These are phyloP conservation scores for Drosophila aldrichi DNA, from an alignment of 2,888 invertebrate genomes.

Conservation along the genomic window DNA sequence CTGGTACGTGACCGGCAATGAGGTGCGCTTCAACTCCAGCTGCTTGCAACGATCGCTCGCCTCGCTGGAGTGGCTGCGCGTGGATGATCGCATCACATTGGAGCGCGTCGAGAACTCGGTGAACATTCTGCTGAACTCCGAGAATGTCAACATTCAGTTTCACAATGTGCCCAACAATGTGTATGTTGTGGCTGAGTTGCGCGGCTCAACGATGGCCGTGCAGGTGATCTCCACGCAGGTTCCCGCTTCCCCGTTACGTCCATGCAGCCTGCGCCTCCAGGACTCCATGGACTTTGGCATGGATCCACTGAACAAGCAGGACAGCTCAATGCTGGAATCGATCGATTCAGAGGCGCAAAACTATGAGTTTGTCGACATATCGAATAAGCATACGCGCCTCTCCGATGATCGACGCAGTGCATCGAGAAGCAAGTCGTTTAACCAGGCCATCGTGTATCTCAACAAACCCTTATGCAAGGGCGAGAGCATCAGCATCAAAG, in stretches of 20 bases:
- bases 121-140: slow-evolving; percentile 92
- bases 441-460: slow-evolving; percentile 92
- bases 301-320: slow-evolving; percentile 86
- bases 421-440: slow-evolving; percentile 92
- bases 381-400: slow-evolving; percentile 92
- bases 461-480: slow-evolving; percentile 89
- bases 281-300: slow-evolving; percentile 88
- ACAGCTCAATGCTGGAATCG: slow-evolving; percentile 85
- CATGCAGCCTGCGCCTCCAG: slow-evolving; percentile 86
- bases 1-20: slow-evolving; percentile 87
- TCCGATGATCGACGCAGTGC: slow-evolving; percentile 89
- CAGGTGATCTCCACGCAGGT: slow-evolving; percentile 89
- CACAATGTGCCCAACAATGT: slow-evolving; percentile 92
- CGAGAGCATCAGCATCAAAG: slow-evolving; percentile 90
- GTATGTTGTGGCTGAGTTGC: slow-evolving; percentile 93
- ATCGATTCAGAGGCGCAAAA: slow-evolving; percentile 86
- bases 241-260: slow-evolving; percentile 86
- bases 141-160: slow-evolving; percentile 91
- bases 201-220: slow-evolving; percentile 91
- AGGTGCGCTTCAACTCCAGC: slow-evolving; percentile 89
- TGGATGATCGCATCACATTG: slow-evolving; percentile 92
- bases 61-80: slow-evolving; percentile 92
- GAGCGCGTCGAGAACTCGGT: slow-evolving; percentile 89
- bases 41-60: slow-evolving; percentile 88
- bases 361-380: slow-evolving; percentile 92